Evolutionary conservation across 2,113 vertebrate species (phyloP).

Genomic region (Oriolus oriolus): DNA sequence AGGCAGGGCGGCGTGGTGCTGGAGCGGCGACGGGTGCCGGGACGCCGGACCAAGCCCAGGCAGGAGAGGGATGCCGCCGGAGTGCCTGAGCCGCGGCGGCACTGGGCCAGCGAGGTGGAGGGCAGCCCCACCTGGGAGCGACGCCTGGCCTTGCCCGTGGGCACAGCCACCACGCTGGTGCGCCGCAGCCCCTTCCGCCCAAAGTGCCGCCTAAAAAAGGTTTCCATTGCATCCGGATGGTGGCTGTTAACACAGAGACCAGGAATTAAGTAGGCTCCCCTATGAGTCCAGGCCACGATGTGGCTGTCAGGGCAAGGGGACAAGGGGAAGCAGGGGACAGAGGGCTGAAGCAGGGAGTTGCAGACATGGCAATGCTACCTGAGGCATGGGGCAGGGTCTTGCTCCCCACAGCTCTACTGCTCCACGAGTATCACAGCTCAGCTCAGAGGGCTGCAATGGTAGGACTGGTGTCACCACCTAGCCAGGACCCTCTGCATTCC

Average conservation of each 20-base stretch:
- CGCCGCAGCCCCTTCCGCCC: constrained; percentile 50
- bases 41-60: background rate
- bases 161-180: constrained; percentile 61
- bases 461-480: background rate
- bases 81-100: constrained; percentile 69
- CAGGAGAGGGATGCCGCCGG: constrained; percentile 48
- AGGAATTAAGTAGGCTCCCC: background rate
- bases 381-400: rapidly evolving
- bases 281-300: background rate
- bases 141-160: constrained; percentile 81
- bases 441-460: background rate
- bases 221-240: constrained; percentile 73
- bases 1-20: constrained; percentile 81
- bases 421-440: background rate
- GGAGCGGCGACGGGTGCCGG: constrained; percentile 72
- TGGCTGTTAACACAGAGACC: constrained; percentile 80
- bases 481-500: background rate
- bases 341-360: background rate
- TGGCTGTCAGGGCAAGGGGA: background rate
- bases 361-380: background rate
- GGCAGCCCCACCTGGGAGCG: constrained; percentile 82
- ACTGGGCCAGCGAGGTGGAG: constrained; percentile 71
- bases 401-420: background rate
- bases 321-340: background rate
- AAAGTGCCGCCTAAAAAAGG: constrained; percentile 86